A percentile compares a stretch with the other conserved stretches of the same genome.
Evolutionary conservation across 2,113 vertebrate species (phyloP).

Genomic region (Aramus guarauna): DNA sequence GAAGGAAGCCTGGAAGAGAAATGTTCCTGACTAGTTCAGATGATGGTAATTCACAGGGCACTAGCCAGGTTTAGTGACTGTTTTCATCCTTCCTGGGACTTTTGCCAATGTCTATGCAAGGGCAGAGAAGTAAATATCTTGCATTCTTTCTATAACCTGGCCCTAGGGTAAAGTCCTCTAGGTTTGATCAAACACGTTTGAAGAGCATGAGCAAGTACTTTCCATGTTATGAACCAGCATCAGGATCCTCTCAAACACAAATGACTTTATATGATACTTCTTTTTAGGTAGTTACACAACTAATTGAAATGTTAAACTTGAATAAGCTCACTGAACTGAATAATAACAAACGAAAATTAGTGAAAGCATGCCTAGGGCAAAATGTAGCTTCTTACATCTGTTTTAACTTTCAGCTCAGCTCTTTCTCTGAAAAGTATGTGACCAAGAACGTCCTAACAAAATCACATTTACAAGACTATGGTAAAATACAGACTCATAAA

Average conservation of each 20-base stretch:
- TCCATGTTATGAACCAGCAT: not conserved
- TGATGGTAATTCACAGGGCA: not conserved
- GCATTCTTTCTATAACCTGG: not conserved
- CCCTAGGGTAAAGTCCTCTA: not conserved
- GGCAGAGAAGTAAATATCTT: not conserved
- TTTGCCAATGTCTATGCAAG: not conserved
- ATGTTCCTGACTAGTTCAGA: not conserved
- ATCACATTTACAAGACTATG: not conserved
- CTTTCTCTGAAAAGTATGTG: not conserved
- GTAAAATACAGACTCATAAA: not conserved
- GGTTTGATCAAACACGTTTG: not conserved
- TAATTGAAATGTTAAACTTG: constrained; percentile 41
- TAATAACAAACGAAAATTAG: constrained; percentile 37
- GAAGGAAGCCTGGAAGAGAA: not conserved
- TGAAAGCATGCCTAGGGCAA: constrained; percentile 21
- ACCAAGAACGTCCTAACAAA: not conserved
- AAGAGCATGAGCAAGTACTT: not conserved
- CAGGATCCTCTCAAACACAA: not conserved
- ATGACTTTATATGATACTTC: not conserved
- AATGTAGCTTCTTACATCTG: not conserved
- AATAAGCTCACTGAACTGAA: constrained; percentile 37
- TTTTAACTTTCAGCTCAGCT: not conserved
- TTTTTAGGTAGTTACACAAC: constrained; percentile 30
- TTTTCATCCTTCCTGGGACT: not conserved
- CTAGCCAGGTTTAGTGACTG: not conserved